Evolutionary conservation across 2,797 vertebrate species (phyloP), one percentile per base, ranked within the genome.

Genomic region (Acomys russatus): DNA sequence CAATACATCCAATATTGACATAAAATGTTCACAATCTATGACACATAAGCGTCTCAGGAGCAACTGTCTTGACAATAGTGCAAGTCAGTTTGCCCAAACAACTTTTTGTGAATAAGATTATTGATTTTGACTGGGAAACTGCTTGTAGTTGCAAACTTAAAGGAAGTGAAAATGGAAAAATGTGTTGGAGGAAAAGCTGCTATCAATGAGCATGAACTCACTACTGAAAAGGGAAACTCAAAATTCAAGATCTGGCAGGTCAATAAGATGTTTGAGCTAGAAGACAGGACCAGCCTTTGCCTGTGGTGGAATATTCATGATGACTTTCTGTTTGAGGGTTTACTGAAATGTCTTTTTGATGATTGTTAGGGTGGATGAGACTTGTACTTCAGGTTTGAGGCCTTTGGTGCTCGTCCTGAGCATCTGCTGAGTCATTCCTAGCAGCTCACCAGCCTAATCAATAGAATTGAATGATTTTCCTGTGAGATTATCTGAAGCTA

Each of bases 51-150:
- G 73, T 80, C 79, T 66, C 2, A 22, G 51, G 44, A 78, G 68
- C 71, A 82, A 94, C 73, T 35, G 7, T 86, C 70, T 77, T 44
- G 95, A 93, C 68, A 88, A 56, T 59, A 77, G 78, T 35, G 51
- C n/a, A 49, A 95, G 70, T 94, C 56, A 95, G 51, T 51, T 77
- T 63, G 70, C 35, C 44, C 56, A 95, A 95, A 94, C 56, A 90
- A 92, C 51, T 22, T 95, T 96, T 96, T 90, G 89, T 83, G 86
- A 59, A 96, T 86, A 96, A 95, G 73, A 56, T 90, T 88, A 68
- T 54, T 64, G 85, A 97, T 68, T 59, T 88, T 84, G 44, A 91
- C 64, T 92, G 51, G 73, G 71, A 79, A 95, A 61, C 70, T 66
- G 51, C 83, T 84, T 91, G 68, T 35, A 74, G 63, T 88, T 76